Base-by-base conservation (phyloP, 1,140 invertebrate species). In the Parasteatoda tepidariorum region DNA sequence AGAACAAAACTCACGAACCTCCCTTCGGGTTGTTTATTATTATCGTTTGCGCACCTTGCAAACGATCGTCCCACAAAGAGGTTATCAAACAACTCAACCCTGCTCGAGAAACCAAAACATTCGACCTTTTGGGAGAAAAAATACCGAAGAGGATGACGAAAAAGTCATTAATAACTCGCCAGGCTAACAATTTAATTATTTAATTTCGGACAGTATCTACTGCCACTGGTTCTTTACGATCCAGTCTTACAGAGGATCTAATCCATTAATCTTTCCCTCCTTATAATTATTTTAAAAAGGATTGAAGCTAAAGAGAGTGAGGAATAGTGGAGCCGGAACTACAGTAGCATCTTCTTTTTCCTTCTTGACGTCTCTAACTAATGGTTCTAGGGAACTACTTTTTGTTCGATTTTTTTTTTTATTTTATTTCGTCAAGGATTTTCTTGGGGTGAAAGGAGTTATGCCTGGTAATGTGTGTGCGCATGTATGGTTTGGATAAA, bases 171-270 rank as follows among this genome's bases (percentile, higher is more conserved):
- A 59, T 59, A 59, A 59, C 57, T n/a, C 18, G 13, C n/a, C 57
- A 22, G 57, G 38, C 18, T 59, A 59, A 59, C 57, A 59, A 59
- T 59, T 59, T 59, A 59, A 59, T 59, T 59, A 59, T 59, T 59
- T 59, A 59, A 59, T 59, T 59, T 59, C 57, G 57, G 57, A 59
- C 57, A 59, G 57, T 59, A 59, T 59, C 57, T 59, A 22, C 57
- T 59, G 18, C 57, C 57, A 24, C 18, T 22, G 57, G 57, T 59
- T 59, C 24, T 59, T 18, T 18, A 59, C 18, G 9, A 59, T 59
- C 57, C 24, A 26, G 13, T 24, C 4, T 22, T 7, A 18, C 9
- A 26, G 57, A 59, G n/a, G n/a, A n/a, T n/a, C 41, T 59, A 9
- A 22, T 59, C 57, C 57, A 59, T 59, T 59, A 59, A 59, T 59